Percentiles rank a stretch among this genome's conserved stretches.
These are phyloP conservation scores for Aleiodes alternator DNA, from an alignment of 2,888 invertebrate species.

Conservation along the genomic window DNA sequence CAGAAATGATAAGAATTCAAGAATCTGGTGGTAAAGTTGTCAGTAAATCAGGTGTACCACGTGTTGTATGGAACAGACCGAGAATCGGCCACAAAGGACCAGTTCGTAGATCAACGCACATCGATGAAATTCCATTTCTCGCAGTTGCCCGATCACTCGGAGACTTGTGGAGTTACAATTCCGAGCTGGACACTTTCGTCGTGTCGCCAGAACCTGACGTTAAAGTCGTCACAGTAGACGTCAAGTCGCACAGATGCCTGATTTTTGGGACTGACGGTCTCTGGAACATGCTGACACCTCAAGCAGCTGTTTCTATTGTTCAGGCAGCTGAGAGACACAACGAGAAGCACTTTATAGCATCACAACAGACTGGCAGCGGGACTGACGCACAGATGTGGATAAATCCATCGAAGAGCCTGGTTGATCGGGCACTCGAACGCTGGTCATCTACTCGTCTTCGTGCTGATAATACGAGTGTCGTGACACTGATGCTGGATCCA, in stretches of 20 bases:
- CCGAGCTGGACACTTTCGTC: constrained; percentile 91
- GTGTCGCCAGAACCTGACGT: constrained; percentile 99
- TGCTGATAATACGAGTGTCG: constrained; percentile 97
- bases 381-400: constrained; percentile 80
- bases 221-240: constrained; percentile 87
- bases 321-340: constrained; percentile 89
- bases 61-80: constrained; percentile 98
- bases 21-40: constrained; percentile 89
- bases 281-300: constrained; percentile 95
- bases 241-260: constrained; percentile 82
- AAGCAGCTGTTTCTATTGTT: constrained; percentile 89
- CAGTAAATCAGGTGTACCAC: constrained; percentile 89
- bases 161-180: constrained; percentile 99
- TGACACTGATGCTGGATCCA: constrained; percentile 93
- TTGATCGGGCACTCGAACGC: constrained; percentile 86
- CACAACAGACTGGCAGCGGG: constrained; percentile 71
- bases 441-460: constrained; percentile 92
- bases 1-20: constrained; percentile 90
- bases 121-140: constrained; percentile 95
- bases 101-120: constrained; percentile 90
- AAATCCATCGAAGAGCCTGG: constrained; percentile 94
- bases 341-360: constrained; percentile 78
- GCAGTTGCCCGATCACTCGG: constrained; percentile 97
- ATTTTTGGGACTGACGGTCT: constrained; percentile 98
- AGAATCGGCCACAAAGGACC: constrained; percentile 90